Base-by-base conservation (phyloP, 2,888 invertebrate species). In the Eurytoma californica region DNA sequence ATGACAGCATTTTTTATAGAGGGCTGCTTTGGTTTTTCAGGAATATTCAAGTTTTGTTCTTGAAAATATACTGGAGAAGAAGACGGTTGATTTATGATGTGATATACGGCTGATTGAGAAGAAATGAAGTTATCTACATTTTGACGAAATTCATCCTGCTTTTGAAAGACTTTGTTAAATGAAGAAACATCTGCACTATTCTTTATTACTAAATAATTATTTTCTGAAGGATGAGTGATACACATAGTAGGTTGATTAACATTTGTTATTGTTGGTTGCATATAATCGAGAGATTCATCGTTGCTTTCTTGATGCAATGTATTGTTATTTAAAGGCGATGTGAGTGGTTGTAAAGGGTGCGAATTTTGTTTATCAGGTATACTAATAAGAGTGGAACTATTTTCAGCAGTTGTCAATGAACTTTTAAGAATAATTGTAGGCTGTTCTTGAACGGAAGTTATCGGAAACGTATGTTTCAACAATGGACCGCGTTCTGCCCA, bases 131-230 rank as follows among this genome's bases (percentile, higher is more conserved):
- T 83, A 65, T 70, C 63, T 12, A 49, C 51, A 30, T 28, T 49
- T 55, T 47, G 28, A 5, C 39, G 55, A 30, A 28, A 89, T 73
- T 86, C 87, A 80, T 91, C 91, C 87, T 86, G 93, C 90, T 94
- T 86, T 77, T 81, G 86, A 92, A 88, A 39, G 30, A 63, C 28
- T 9, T 18, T 92, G 65, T 86, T 86, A 30, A 84, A 83, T 63
- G 84, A 82, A 18, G 84, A 77, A 14, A 86, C 83, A 49, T 89
- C 89, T n/a, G 81, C 82, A 70, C 85, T 88, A 82, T 88, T 94
- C 88, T 94, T 94, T 80, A 94, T 91, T 85, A 94, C 92, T 82
- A 93, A 90, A 80, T 87, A 90, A 87, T 94, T 94, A 87, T 94
- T 94, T 68, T 94, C 94, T 55, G 91, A 90, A 18, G 91, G 86